Evolutionary conservation across 1,140 invertebrate species (phyloP), one percentile per base, ranked within the genome.

Genomic region (Harlomillsia oculata): DNA sequence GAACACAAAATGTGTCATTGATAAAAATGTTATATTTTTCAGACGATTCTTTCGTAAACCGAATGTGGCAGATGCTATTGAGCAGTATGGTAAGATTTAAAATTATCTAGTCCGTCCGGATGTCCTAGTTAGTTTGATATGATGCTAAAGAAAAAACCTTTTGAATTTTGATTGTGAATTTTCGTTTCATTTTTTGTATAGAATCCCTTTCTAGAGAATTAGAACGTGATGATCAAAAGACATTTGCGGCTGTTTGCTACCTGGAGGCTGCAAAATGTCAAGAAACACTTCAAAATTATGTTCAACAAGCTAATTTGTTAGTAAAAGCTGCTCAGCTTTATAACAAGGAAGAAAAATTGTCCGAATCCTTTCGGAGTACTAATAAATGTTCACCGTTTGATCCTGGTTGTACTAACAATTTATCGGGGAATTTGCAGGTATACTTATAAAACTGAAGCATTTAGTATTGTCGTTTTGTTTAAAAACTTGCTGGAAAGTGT

Each of bases 21-120:
- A 34, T 34, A 34, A 8, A 34, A 59, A 25, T 63, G 51, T 23
- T 54, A 55, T 64, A 62, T 50, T 62, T 61, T 77, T 39, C 68
- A 85, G 83, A 68, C 73, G 82, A 53, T 85, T 87, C 70, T 74
- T 85, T 65, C 75, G 82, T 30, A 85, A 85, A 72, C 82, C 84
- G 13, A 87, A 85, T 71, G 77, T 84, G 36, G 76, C 80, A 11
- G 83, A 85, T 74, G 81, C 82, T 13, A 79, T 78, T 45, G 81
- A 84, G 45, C 75, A 78, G 67, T 78, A 77, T 67, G 72, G 77
- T 78, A 70, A 72, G 71, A 32, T 13, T n/a, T 13, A 26, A 6
- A 53, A 5, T 45, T 48, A 14, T 20, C 20, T 18, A 34, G 36
- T 43, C 32, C n/a, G 32, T 34, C 32, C n/a, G n/a, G n/a, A n/a